Conservation (phyloP, 1,140 invertebrate species). For the Nylanderia fulva region DNA sequence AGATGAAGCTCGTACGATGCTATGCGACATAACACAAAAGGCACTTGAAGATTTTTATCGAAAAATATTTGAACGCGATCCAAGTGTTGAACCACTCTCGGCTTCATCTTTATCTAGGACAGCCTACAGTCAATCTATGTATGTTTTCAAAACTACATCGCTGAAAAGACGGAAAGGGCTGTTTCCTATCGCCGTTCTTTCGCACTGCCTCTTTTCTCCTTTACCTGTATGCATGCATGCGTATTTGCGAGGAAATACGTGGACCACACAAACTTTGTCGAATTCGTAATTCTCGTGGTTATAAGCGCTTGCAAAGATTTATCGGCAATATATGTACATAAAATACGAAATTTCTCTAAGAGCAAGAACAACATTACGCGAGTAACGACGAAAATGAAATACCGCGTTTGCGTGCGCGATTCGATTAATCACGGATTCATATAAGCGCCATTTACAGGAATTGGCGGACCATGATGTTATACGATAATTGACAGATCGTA, state of each 20-base stretch:
- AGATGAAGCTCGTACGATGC: slow-evolving; percentile 1
- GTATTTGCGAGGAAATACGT: background rate
- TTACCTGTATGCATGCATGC: slow-evolving; percentile 3
- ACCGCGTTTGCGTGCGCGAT: slow-evolving; percentile 5
- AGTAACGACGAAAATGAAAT: slow-evolving; percentile 14
- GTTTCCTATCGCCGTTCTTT: slow-evolving; percentile 66
- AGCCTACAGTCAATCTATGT: slow-evolving; percentile 76
- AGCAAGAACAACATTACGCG: background rate
- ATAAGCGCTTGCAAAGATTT: background rate
- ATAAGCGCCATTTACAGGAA: background rate
- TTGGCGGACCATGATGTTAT: background rate
- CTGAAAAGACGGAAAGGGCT: slow-evolving; percentile 70
- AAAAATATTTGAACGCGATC: slow-evolving; percentile 78
- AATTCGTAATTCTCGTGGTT: slow-evolving; percentile 9
- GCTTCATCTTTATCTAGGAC: slow-evolving; percentile 68
- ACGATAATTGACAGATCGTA: slow-evolving; percentile 36
- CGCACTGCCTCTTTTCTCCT: slow-evolving; percentile 44
- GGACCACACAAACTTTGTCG: slow-evolving; percentile 20
- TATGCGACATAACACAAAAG: slow-evolving; percentile 72
- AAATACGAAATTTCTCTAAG: slow-evolving; percentile 10
- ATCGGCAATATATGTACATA: background rate
- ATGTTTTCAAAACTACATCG: slow-evolving; percentile 76
- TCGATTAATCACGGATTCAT: slow-evolving; percentile 21
- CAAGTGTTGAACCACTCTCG: slow-evolving; percentile 78
- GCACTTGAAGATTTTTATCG: slow-evolving; percentile 78